phyloP scores from a whole-genome alignment of 2,113 vertebrate species.

The Microcebus ravelobensis region DNA sequence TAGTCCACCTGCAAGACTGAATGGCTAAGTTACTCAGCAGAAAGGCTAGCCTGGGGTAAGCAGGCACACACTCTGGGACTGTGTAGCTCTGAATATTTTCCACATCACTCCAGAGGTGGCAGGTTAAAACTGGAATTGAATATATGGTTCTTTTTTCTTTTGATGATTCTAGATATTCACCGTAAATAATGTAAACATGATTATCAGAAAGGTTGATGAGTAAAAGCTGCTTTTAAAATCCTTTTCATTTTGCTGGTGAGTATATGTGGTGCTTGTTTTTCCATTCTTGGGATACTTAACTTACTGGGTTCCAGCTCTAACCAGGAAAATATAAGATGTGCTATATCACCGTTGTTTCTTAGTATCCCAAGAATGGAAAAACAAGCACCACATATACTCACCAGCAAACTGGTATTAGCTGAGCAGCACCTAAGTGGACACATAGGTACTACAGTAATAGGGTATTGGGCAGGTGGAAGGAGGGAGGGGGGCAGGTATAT shows the following conservation, averaged over 20 bases:
- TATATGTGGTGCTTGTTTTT: too few relatives aligned
- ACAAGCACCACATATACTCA: too few relatives aligned
- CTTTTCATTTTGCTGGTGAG: background rate
- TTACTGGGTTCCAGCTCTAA: too few relatives aligned
- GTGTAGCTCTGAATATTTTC: background rate
- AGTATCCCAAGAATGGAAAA: too few relatives aligned
- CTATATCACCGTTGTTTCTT: too few relatives aligned
- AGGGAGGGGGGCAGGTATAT: too few relatives aligned
- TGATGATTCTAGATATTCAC: background rate
- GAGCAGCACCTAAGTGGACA: too few relatives aligned
- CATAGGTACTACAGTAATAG: too few relatives aligned
- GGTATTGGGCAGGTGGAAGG: too few relatives aligned
- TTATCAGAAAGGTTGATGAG: background rate
- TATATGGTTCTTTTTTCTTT: background rate
- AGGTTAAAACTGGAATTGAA: background rate
- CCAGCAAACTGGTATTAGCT: too few relatives aligned
- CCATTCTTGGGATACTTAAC: too few relatives aligned
- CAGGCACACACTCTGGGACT: background rate
- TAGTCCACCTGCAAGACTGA: background rate
- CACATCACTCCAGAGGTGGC: background rate
- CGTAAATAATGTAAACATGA: background rate
- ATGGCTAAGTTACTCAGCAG: background rate
- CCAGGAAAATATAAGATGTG: too few relatives aligned
- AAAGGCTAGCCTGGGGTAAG: background rate
- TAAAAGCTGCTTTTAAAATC: background rate